These are phyloP conservation scores for Venustoraphidia nigricollis DNA, from an alignment of 2,888 invertebrate genomes.

Conservation along the genomic window DNA sequence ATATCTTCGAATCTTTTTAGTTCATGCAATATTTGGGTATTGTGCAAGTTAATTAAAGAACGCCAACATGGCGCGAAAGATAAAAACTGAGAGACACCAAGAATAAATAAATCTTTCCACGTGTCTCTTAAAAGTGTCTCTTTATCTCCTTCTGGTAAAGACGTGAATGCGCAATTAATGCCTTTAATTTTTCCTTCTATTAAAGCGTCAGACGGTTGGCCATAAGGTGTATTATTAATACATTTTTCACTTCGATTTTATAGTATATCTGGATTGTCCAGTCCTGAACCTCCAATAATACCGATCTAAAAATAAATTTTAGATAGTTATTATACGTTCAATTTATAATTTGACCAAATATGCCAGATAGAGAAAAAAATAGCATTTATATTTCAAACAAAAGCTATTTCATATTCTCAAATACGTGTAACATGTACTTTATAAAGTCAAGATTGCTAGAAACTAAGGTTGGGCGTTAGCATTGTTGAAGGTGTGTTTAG, in stretches of 20 bases:
- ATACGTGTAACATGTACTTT: too few species aligned
- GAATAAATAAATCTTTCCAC: conserved; percentile 83
- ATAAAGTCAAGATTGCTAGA: too few species aligned
- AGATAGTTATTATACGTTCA: too few species aligned
- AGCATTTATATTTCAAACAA: too few species aligned
- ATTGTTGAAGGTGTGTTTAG: too few species aligned
- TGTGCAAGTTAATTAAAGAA: too few species aligned
- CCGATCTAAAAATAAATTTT: conserved; percentile 51
- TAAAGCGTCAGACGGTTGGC: conserved; percentile 66
- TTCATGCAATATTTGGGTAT: conserved; percentile 29
- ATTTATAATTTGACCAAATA: too few species aligned
- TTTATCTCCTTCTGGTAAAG: conserved; percentile 63
- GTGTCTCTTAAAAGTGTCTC: conserved; percentile 66
- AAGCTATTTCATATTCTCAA: too few species aligned
- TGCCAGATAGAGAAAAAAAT: too few species aligned
- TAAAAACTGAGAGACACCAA: conserved; percentile 72
- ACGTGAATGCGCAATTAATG: conserved; percentile 60
- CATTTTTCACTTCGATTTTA: conserved; percentile 46
- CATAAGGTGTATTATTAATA: conserved; percentile 69
- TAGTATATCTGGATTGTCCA: conserved; percentile 75
- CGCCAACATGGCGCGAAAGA: too few species aligned
- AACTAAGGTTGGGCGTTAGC: too few species aligned
- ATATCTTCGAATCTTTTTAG: conserved; percentile 57
- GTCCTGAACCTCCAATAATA: conserved; percentile 94
- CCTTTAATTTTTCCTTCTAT: conserved; percentile 66